Base-by-base conservation (phyloP, 2,113 vertebrate species). In the Percopsis transmontana region DNA sequence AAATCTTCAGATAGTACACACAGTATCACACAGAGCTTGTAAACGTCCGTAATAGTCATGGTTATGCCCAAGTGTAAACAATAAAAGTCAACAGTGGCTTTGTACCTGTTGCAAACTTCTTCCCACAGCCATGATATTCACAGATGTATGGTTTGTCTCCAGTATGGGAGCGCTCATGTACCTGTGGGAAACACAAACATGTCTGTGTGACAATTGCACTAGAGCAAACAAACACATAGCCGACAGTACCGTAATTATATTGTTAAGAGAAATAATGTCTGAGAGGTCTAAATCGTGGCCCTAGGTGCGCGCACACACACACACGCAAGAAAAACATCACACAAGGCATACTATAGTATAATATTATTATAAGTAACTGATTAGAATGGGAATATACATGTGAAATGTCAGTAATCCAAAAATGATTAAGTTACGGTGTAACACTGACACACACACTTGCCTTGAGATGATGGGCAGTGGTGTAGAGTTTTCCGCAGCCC, bases 31-130 rank as follows among this genome's bases (percentile, higher is more conserved):
- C 27, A 33, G 5, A 33, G 12, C n/a, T n/a, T 50, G 47, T 50
- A 50, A 52, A 52, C 11, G 0, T 24, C 12, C 9, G 2, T 10
- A n/a, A 53, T 14, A 14, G 51, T 53, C 21, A 24, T 3, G 45
- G 16, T 18, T 48, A 18, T 7, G 6, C 6, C 11, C 13, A 13
- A 4, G 16, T 27, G 14, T 12, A 19, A 50, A 39, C 33, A 8
- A n/a, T 19, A 7, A 66, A 19, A 38, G 23, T 18, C 33, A 14
- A 61, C 44, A n/a, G 18, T 39, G 20, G 48, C 41, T 73, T 21
- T n/a, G 64, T 91, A 99, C 97, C 97, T 94, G 97, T 99, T 76
- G 97, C 97, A 92, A 99, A 99, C 69, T 96, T 98, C 90, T 98
- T 99, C 47, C 95, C 96, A 82, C 97, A 99, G 65, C 95, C 94